Evolutionary conservation across 2,888 invertebrate species (phyloP).

Genomic region (Caenorhabditis sp.): DNA sequence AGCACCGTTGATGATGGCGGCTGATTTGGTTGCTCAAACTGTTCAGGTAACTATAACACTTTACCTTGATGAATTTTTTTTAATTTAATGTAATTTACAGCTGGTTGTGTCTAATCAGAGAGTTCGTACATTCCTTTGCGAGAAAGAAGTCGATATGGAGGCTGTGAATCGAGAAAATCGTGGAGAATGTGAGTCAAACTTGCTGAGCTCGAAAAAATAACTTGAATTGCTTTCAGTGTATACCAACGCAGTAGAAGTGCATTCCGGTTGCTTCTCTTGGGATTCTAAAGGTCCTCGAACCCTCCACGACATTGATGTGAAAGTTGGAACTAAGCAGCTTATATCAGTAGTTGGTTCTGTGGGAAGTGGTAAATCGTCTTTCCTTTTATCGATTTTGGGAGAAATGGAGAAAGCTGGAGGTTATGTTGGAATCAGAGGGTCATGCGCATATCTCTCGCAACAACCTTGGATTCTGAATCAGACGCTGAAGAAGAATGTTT

Average conservation of each 20-base stretch:
- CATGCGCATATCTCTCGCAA: slow-evolving; percentile 86
- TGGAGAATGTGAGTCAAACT: slow-evolving; percentile 38
- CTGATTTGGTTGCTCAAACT: slow-evolving; percentile 66
- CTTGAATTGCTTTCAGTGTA: slow-evolving; percentile 39
- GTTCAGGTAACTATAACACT: slow-evolving; percentile 53
- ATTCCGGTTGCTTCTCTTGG: slow-evolving; percentile 45
- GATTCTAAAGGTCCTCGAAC: slow-evolving; percentile 25
- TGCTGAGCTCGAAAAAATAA: not conserved
- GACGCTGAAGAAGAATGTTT: slow-evolving; percentile 86
- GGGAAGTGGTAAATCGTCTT: slow-evolving; percentile 55
- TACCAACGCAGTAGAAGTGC: slow-evolving; percentile 38
- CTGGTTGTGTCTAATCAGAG: slow-evolving; percentile 64
- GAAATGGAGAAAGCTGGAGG: slow-evolving; percentile 76
- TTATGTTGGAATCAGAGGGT: slow-evolving; percentile 72
- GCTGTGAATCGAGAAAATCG: slow-evolving; percentile 38
- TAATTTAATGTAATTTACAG: slow-evolving; percentile 7
- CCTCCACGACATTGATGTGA: slow-evolving; percentile 35
- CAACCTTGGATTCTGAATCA: slow-evolving; percentile 99
- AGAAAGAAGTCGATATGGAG: slow-evolving; percentile 40
- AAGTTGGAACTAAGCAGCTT: slow-evolving; percentile 34
- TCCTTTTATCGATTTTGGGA: slow-evolving; percentile 51
- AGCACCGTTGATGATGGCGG: slow-evolving; percentile 73
- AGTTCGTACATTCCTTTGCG: slow-evolving; percentile 61
- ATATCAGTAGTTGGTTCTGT: slow-evolving; percentile 50
- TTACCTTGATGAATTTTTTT: not conserved